Base-by-base conservation (phyloP, 2,797 vertebrate species). In the Zonotrichia albicollis region DNA sequence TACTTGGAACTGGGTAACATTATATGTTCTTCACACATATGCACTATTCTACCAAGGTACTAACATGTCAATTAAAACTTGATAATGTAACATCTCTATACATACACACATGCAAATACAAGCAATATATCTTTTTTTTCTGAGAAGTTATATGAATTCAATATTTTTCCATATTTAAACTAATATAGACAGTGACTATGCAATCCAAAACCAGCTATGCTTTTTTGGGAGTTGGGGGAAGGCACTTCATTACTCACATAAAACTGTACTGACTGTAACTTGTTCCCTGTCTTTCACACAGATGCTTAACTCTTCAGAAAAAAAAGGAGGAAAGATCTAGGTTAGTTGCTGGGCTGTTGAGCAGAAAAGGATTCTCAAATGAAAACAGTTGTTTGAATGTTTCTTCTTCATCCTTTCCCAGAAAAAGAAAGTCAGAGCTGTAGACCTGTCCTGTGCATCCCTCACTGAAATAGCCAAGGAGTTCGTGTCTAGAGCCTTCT, bases 1-100 rank as follows among this genome's bases (percentile, higher is more conserved):
- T 86, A 90, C 67, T 62, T 88, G 66, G 83, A 95, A 90, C 61
- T 45, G 25, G 42, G 77, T 93, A 93, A 94, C 64, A 48, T 73
- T 88, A 62, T 75, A 72, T 30, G 22, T 40, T 72, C 67, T 73
- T 78, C 67, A 73, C 11, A 29, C 13, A 61, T 13, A 67, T 1
- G 12, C 11, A 34, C 27, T 74, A 19, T 36, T 75, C 82, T 61
- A 87, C 34, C 32, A 64, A 50, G 43, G 27, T 10, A 84, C 46
- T 46, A 61, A 61, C 5, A 23, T 32, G 50, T 70, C 36, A 40
- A 80, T 48, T 80, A 90, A 77, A 91, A 76, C 38, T 64, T 30
- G 29, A 14, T 72, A 71, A 43, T 38, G 8, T 55, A 74, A 48
- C 2, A 0, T 42, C 15, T 45, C 3, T 43, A 30, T 16, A 27